These are phyloP conservation scores for Syngnathus floridae DNA, from an alignment of 2,113 vertebrate genomes.

Conservation along the genomic window DNA sequence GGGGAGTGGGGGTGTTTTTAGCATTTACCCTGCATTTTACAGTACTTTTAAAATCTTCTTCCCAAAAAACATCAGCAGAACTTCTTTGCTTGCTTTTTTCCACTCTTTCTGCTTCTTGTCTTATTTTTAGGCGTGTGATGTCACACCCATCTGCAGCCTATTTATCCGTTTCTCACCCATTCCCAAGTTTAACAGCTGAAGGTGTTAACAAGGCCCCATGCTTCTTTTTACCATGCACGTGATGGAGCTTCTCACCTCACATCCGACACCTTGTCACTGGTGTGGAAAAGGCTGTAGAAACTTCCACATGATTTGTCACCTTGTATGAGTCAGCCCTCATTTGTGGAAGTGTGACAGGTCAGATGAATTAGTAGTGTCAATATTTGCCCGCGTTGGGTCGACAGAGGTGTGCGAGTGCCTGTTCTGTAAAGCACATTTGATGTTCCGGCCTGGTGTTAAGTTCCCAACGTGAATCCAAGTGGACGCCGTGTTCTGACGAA, in stretches of 20 bases:
- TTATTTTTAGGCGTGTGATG: not conserved
- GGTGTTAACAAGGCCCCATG: not conserved
- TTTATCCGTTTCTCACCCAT: not conserved
- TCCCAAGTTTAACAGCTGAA: not conserved
- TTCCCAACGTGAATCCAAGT: not conserved
- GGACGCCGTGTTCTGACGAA: not conserved
- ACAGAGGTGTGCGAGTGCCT: slow-evolving; percentile 23
- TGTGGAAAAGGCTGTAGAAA: slow-evolving; percentile 10
- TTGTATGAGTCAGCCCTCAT: not conserved
- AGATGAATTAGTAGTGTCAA: slow-evolving; percentile 47
- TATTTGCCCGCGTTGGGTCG: slow-evolving; percentile 38
- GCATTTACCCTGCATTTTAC: no score
- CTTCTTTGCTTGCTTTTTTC: not conserved
- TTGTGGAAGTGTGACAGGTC: slow-evolving; percentile 28
- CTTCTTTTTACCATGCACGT: not conserved
- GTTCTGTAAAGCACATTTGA: not conserved
- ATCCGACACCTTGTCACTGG: not conserved
- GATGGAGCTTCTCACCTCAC: not conserved
- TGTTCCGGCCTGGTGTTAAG: not conserved
- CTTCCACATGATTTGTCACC: not conserved
- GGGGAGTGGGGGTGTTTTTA: no score
- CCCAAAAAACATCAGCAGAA: no score
- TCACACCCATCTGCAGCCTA: not conserved
- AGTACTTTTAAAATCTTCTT: no score
- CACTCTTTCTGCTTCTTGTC: no score